Conservation (phyloP, 1,140 invertebrate genomes). For the Paralvinella palmiformis region DNA sequence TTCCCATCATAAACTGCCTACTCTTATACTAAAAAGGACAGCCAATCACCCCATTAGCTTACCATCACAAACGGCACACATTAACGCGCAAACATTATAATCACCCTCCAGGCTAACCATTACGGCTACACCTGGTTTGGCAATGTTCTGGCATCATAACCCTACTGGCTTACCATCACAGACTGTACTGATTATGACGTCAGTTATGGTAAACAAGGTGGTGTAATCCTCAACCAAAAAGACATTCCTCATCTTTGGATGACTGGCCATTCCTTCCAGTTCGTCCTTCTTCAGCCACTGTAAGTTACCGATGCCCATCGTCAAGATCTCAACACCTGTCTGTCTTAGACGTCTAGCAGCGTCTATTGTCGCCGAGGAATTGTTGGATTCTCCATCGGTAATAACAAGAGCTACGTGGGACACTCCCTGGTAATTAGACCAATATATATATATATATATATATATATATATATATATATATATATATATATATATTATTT, state of each 20-base stretch:
- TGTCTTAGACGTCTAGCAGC: slow-evolving; percentile 1
- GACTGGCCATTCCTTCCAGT: slow-evolving; percentile 18
- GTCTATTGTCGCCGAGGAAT: neutral
- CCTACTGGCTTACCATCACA: slow-evolving; percentile 14
- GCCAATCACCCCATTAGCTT: no score
- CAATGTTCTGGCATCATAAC: no score
- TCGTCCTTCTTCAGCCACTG: slow-evolving; percentile 16
- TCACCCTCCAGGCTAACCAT: no score
- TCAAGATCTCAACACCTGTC: slow-evolving; percentile 18
- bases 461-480: no score
- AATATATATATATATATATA: no score
- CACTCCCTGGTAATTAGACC: no score
- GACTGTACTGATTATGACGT: neutral
- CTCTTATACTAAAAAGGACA: no score
- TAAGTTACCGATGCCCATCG: slow-evolving; percentile 22
- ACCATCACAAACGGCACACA: no score
- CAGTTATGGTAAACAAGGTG: neutral
- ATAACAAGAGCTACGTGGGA: neutral
- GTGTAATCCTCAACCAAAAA: slow-evolving; percentile 3
- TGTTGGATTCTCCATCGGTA: slow-evolving; percentile 9
- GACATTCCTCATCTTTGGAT: slow-evolving; percentile 10
- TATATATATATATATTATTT: no score
- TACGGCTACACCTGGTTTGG: no score
- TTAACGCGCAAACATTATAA: no score
- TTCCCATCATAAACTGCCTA: no score